Base-by-base conservation (phyloP, 2,113 vertebrate genomes). In the Mustelus asterias region DNA sequence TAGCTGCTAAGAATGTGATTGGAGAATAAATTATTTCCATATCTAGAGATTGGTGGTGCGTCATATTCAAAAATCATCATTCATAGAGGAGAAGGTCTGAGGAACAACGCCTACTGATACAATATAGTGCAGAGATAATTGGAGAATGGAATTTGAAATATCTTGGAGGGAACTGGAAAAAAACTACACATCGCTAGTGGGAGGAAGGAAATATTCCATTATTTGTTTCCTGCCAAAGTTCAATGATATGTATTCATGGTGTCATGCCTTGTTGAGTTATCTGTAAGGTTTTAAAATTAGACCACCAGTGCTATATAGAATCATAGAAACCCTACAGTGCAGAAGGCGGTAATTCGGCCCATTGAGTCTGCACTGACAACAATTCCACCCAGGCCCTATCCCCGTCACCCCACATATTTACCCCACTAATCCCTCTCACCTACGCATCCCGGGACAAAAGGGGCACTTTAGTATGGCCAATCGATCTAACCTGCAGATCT, bases 161-260 rank as follows among this genome's bases (percentile, higher is more conserved):
- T 69, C 37, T 37, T 94, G 90, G 90, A n/a, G n/a, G 37, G 16
- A 41, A 94, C n/a, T 65, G 90, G 60, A 93, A n/a, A n/a, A 93
- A 29, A 1, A 65, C 33, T 67, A 92, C 44, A 67, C 37, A 63
- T 63, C 8, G 33, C n/a, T n/a, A 29, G 14, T 18, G n/a, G 60
- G 16, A 37, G n/a, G 29, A 67, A 69, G 63, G 33, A 94, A 24
- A 67, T 37, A 44, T 14, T 1, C 8, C 3, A 18, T 65, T 5
- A 93, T 93, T 65, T 93, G 90, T 5, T 29, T 67, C n/a, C 33
- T 16, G 10, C 33, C 72, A 10, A 76, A 29, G 48, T 29, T 48
- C 86, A 89, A 89, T 22, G 60, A 67, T 37, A 18, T 93, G 54
- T n/a, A 92, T 92, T 58, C 58, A n/a, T 65, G 58, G 33, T 29